Evolutionary conservation across 64 coral and sea anemone species (phyloP), one percentile per base, ranked within the genome.

Genomic region (Porites lutea): DNA sequence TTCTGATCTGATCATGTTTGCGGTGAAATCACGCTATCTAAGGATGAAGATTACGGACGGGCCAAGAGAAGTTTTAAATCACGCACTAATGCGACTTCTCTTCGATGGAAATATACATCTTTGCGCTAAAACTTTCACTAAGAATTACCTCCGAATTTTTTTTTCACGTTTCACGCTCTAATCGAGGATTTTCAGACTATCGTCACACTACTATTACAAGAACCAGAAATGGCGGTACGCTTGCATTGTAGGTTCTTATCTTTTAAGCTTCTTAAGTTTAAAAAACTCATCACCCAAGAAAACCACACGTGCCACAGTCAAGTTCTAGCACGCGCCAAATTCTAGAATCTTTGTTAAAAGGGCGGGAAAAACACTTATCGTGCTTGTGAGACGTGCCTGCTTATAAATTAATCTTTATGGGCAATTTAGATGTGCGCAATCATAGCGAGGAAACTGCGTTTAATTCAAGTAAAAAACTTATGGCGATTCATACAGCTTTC

Each of bases 401-500:
- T 51, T 84, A 12, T 52, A 19, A 49, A 52, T 65, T 82, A 8
- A 65, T 82, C 1, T 20, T 18, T 16, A 15, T 59, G 57, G 79
- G 58, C 21, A 13, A 52, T 84, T 48, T 66, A 68, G 37, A 52
- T 5, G 47, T 69, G 63, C 81, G 81, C 69, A 51, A 84, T 63
- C 11, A 51, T 50, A 48, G 52, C 81, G 69, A 61, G 81, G 16
- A 69, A 84, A 67, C 45, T 18, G 66, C 20, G 3, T 52, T 69
- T 22, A 37, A 11, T 67, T 69, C 48, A 52, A 2, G 48, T 52
- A 46, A 84, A 3, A 50, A 84, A 12, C 12, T 63, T 19, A 82
- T 64, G 48, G 58, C 43, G 52, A 84, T 68, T 66, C 61, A 68
- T 45, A 84, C 45, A 84, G n/a, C 3, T 68, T 84, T 84, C 81